Evolutionary conservation across 2,888 invertebrate genomes (phyloP), one percentile per base, ranked within the genome.

Genomic region (Rhogogaster chlorosoma): DNA sequence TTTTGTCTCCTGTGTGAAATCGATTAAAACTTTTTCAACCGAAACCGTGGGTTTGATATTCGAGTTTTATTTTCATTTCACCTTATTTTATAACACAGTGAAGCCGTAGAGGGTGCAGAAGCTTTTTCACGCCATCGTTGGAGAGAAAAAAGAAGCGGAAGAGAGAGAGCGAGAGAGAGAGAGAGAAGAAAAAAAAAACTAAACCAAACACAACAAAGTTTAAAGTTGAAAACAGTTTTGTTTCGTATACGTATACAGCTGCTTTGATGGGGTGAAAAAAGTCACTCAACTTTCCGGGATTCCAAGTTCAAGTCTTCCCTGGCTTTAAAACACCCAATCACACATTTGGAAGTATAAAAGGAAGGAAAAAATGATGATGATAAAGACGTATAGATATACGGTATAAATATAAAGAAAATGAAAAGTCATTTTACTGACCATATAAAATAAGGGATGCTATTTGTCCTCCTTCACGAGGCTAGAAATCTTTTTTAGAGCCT

Each of bases 71-170:
- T 26, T 32, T 18, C 5, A 18, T 32, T 67, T 32, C 32, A 32
- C 4, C 12, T 6, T 18, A 10, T 18, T 32, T 32, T 32, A 15
- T 67, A 6, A 26, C 29, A 12, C 32, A 18, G 32, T 32, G 6
- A 32, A 67, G 32, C 67, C 67, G 32, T 29, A 15, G 67, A 15
- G 67, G 67, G 32, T 67, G 2, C n/a, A n/a, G n/a, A 67, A 67
- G 32, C 67, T 67, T 67, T 67, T 67, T 67, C 67, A 67, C 67
- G 67, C 67, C 26, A 26, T 12, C 26, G 67, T 15, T 29, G 61
- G 10, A 10, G 10, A 15, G 67, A 32, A 67, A 67, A 32, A 32
- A 67, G 7, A 61, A 53, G 7, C 5, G 9, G 38, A 3, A 38
- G 38, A 9, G 38, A 38, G 38, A 38, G 38, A n/a, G 1, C n/a